Evolutionary conservation across 2,888 invertebrate genomes (phyloP).

Genomic region (Habroteleia sp.): DNA sequence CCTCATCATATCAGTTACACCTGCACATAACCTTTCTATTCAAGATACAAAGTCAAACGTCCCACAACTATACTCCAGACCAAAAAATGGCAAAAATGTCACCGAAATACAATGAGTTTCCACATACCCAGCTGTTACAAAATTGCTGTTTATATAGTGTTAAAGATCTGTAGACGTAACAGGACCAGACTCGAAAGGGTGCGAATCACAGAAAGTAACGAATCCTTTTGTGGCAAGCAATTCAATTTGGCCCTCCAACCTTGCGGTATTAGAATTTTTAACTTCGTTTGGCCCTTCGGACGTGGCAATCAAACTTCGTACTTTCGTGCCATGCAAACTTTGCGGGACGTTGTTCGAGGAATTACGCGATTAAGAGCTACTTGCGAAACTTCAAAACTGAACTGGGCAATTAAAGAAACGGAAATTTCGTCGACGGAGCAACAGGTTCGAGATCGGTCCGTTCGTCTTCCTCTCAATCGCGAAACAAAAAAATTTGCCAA

Average conservation of each 20-base stretch:
- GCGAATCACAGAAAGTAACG: conserved; percentile 27
- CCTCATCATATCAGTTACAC: too few relatives aligned
- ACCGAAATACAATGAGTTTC: too few relatives aligned
- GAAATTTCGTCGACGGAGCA: conserved; percentile 7
- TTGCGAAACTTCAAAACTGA: conserved; percentile 6
- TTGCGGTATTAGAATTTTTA: conserved; percentile 32
- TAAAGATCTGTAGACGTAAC: too few relatives aligned
- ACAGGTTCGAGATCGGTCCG: conserved; percentile 41
- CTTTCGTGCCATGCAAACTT: conserved; percentile 17
- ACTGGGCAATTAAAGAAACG: conserved; percentile 19
- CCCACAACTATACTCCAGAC: too few relatives aligned
- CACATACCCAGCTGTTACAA: too few relatives aligned
- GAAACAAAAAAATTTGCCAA: too few relatives aligned
- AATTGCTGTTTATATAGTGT: too few relatives aligned
- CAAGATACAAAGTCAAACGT: too few relatives aligned
- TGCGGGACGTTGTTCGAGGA: conserved; percentile 5
- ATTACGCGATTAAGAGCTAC: neutral
- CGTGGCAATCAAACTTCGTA: conserved; percentile 21
- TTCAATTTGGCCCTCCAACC: conserved; percentile 36
- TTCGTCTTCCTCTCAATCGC: too few relatives aligned
- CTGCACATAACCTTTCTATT: too few relatives aligned
- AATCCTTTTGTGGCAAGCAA: conserved; percentile 33
- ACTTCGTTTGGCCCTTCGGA: conserved; percentile 45
- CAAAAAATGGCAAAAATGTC: too few relatives aligned
- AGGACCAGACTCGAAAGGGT: conserved; percentile 28